Evolutionary conservation across 2,888 invertebrate genomes (phyloP).

Genomic region (Diplazon laetatorius): DNA sequence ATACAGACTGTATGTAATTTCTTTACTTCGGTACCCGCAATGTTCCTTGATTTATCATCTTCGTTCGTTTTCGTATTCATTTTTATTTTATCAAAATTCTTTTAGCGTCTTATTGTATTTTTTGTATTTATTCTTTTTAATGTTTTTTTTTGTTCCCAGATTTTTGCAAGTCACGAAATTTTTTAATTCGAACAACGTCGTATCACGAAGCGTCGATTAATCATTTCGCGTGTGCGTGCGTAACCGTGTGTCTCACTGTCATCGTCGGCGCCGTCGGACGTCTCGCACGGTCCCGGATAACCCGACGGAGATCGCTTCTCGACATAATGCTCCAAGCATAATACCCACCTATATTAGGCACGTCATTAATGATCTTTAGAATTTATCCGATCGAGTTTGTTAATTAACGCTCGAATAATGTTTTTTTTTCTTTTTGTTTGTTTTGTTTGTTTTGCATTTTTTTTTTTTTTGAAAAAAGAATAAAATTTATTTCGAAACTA

Average conservation of each 20-base stretch:
- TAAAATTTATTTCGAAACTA: too few species aligned
- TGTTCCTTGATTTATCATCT: too few species aligned
- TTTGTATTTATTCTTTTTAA: too few species aligned
- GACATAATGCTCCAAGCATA: too few species aligned
- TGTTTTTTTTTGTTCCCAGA: not conserved
- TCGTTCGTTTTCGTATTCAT: too few species aligned
- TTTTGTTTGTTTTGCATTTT: too few species aligned
- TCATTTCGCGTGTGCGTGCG: slow-evolving; percentile 36
- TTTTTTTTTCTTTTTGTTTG: too few species aligned
- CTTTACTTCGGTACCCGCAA: too few species aligned
- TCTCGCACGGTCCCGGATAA: not conserved
- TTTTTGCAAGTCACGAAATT: slow-evolving; percentile 16
- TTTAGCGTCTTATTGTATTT: too few species aligned
- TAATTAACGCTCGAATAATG: slow-evolving; percentile 37
- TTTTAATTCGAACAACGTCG: not conserved
- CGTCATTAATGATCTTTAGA: slow-evolving; percentile 49
- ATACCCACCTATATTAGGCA: slow-evolving; percentile 27
- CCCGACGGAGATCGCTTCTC: too few species aligned
- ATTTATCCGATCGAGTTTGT: slow-evolving; percentile 47
- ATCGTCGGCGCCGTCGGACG: slow-evolving; percentile 15
- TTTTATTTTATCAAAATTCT: too few species aligned
- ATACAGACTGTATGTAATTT: too few species aligned
- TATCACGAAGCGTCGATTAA: slow-evolving; percentile 34
- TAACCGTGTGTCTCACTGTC: slow-evolving; percentile 37
- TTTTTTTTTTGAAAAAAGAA: not conserved